phyloP scores from a whole-genome alignment of 2,888 invertebrate species.

The Parnassius apollo region DNA sequence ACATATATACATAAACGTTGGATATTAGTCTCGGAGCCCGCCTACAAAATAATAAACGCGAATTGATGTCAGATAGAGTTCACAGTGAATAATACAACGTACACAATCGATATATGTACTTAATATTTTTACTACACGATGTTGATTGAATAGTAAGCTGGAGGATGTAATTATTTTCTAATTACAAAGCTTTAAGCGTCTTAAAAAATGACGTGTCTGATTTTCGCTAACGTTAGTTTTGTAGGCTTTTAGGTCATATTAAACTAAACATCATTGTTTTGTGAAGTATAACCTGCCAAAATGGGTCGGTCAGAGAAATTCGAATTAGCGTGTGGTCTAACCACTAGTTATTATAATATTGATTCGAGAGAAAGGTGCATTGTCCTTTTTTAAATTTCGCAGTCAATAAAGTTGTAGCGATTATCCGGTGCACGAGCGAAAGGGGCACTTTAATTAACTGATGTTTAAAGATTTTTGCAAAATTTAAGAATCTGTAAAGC shows the following conservation, averaged over 20 bases:
- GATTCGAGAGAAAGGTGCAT: slow-evolving; percentile 53
- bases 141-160: slow-evolving; percentile 16
- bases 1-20: slow-evolving; percentile 26
- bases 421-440: slow-evolving; percentile 31
- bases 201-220: slow-evolving; percentile 35
- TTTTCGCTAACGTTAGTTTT: slow-evolving; percentile 39
- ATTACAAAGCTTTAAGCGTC: slow-evolving; percentile 27
- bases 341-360: slow-evolving; percentile 37
- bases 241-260: slow-evolving; percentile 56
- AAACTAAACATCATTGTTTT: slow-evolving; percentile 45
- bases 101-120: slow-evolving; percentile 1
- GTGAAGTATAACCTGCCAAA: slow-evolving; percentile 46
- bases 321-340: slow-evolving; percentile 53
- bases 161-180: slow-evolving; percentile 21
- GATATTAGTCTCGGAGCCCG: slow-evolving; percentile 1
- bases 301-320: slow-evolving; percentile 50
- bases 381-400: slow-evolving; percentile 42
- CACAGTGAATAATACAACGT: slow-evolving; percentile 15
- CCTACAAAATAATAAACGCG: slow-evolving; percentile 14
- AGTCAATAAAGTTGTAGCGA: slow-evolving; percentile 40
- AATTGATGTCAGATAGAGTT: slow-evolving; percentile 17
- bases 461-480: slow-evolving; percentile 42
- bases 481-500: slow-evolving; percentile 58
- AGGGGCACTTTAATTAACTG: slow-evolving; percentile 46
- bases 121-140: background rate